Base-by-base conservation (phyloP, 2,888 invertebrate genomes). In the Coremacera marginata region DNA sequence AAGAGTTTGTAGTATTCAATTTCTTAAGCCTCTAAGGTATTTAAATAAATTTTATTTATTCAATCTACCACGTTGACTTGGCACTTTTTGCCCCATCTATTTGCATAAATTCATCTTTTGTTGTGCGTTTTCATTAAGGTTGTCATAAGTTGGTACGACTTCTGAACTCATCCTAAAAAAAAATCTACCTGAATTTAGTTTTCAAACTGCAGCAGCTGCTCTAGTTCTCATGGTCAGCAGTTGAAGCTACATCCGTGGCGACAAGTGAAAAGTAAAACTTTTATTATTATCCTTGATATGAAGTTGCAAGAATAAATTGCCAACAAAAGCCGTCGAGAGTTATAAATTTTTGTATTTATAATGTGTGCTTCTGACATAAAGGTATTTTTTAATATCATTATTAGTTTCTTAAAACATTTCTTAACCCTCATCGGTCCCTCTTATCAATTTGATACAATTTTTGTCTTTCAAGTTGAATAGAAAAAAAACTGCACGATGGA, bases 121-220 rank as follows among this genome's bases (percentile, higher is more conserved):
- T 70, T 71, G 44, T 34, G 57, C 22, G 57, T 55, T 71, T 71
- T 71, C 71, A 71, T 71, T 71, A 71, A 60, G 57, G 60, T 37
- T 71, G 71, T 60, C 71, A 71, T 44, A 71, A 71, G 57, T 71
- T 71, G 51, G 68, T 51, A 51, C 49, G 68, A 51, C 22, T n/a
- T 14, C n/a, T 22, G 22, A 19, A 25, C 51, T 27, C 27, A 22
- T 63, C n/a, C 31, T 27, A 27, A 14, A 5, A 60, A 60, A 4
- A 1, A 8, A 60, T 5, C 31, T 16, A 22, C 60, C 27, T 25
- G 49, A 1, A 16, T 14, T 68, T 27, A 22, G 27, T 25, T 51
- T 27, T 4, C 68, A 1, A 44, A 14, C 44, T 44, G 44, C 14
- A 68, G 51, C 68, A 68, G 49, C 51, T 68, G 68, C 27, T 51